A percentile compares a stretch with the other conserved stretches of the same genome.
Evolutionary conservation across 2,113 vertebrate species (phyloP).

Genomic region (Cyprinodon brontotheroides): DNA sequence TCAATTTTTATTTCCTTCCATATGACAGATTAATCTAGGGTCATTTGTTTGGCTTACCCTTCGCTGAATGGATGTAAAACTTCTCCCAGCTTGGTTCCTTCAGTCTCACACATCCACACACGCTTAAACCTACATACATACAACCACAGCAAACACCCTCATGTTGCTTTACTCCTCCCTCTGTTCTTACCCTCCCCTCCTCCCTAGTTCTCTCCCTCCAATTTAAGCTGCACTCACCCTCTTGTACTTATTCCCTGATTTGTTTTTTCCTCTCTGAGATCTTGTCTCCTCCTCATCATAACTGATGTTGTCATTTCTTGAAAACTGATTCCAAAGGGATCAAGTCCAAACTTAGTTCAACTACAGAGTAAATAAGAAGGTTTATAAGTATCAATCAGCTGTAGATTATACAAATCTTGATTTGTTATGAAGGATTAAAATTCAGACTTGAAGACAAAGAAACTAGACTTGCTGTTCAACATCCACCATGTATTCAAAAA

Average conservation of each 20-base stretch:
- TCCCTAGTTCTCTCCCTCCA: neutral
- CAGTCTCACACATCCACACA: conserved; percentile 40
- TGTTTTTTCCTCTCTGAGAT: conserved; percentile 25
- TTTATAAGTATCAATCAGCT: neutral
- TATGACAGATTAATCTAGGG: neutral
- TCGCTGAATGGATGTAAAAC: conserved; percentile 36
- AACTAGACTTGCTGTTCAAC: neutral
- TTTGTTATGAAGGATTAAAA: neutral
- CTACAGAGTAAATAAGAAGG: conserved; percentile 35
- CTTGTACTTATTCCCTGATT: conserved; percentile 18
- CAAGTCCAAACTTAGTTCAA: conserved; percentile 23
- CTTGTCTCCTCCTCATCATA: conserved; percentile 32
- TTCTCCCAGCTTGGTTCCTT: conserved; percentile 35
- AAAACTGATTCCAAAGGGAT: conserved; percentile 24
- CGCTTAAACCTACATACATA: conserved; percentile 37
- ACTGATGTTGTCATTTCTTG: conserved; percentile 13
- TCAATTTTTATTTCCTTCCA: neutral
- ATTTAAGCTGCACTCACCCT: neutral
- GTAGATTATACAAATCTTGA: neutral
- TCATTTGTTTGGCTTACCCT: conserved; percentile 54
- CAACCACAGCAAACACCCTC: conserved; percentile 49
- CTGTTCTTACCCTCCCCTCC: conserved; percentile 6
- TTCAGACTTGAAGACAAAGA: neutral
- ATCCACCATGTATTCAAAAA: neutral
- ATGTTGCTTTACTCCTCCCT: conserved; percentile 56